A percentile compares a stretch with the other conserved stretches of the same genome.
Conservation (phyloP, 2,113 vertebrate genomes). For the Mohoua ochrocephala region DNA sequence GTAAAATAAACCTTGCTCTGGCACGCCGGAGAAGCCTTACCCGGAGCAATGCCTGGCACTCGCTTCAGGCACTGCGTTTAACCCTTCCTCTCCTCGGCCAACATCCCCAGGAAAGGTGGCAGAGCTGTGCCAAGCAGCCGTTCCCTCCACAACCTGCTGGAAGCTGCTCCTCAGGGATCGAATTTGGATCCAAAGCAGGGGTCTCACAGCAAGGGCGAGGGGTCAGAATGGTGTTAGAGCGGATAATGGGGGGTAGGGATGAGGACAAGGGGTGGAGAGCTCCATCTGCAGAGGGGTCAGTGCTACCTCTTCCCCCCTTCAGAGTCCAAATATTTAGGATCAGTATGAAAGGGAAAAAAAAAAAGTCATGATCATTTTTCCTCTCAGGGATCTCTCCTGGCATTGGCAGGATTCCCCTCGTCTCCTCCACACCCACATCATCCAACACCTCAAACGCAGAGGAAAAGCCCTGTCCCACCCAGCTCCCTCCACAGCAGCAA, state of each 20-base stretch:
- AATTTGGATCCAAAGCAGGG: neutral
- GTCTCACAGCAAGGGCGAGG: neutral
- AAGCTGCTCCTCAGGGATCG: neutral
- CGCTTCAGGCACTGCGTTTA: accelerated
- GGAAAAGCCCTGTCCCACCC: neutral
- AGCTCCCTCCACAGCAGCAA: neutral
- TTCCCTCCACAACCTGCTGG: neutral
- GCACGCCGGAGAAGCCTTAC: neutral
- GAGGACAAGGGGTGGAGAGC: neutral
- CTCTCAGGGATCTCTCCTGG: neutral
- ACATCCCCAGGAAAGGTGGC: neutral
- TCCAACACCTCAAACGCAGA: neutral
- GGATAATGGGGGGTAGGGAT: neutral
- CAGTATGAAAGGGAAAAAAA: neutral
- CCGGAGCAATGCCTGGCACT: neutral
- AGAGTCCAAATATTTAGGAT: neutral
- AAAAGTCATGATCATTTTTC: accelerated
- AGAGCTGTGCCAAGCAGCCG: neutral
- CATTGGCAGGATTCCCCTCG: neutral
- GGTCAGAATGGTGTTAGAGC: neutral
- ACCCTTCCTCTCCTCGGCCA: neutral
- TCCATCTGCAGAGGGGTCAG: neutral
- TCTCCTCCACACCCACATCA: neutral
- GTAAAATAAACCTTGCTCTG: slow-evolving; percentile 9
- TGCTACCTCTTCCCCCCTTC: neutral